phyloP scores from a whole-genome alignment of 1,140 invertebrate species.

The Diachasma alloeum region DNA sequence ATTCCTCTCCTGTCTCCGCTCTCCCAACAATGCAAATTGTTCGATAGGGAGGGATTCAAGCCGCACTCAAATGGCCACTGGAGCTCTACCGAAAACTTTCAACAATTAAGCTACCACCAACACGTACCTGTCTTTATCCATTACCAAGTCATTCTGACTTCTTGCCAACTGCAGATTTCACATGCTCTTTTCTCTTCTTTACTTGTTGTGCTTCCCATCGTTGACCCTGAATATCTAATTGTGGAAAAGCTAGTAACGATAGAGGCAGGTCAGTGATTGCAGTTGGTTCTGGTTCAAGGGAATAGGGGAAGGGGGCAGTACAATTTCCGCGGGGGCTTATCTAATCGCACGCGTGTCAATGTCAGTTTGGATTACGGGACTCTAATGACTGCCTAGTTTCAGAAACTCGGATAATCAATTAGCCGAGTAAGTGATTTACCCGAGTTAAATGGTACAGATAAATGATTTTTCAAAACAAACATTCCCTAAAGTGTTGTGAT shows the following conservation, averaged over 20 bases:
- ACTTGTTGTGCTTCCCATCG: background rate
- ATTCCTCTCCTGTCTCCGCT: background rate
- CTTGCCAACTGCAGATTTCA: background rate
- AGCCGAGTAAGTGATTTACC: background rate
- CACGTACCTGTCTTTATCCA: background rate
- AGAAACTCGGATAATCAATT: slow-evolving; percentile 6
- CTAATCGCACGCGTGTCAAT: slow-evolving; percentile 10
- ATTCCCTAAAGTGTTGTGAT: background rate
- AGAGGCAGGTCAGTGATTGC: slow-evolving; percentile 5
- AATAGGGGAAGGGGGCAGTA: background rate
- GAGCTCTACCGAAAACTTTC: background rate
- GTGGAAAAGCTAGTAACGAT: background rate
- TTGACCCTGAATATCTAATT: slow-evolving; percentile 2
- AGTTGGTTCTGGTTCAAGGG: background rate
- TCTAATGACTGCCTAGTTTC: background rate
- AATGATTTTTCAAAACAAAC: background rate
- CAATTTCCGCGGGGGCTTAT: background rate
- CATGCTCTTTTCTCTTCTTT: background rate
- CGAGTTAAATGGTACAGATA: background rate
- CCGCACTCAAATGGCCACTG: background rate
- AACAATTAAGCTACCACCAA: background rate
- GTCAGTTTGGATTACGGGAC: background rate
- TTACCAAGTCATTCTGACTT: background rate
- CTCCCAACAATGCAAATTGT: background rate
- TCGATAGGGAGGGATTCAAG: background rate